Conservation (phyloP, 2,797 vertebrate species). For the Manis javanica region DNA sequence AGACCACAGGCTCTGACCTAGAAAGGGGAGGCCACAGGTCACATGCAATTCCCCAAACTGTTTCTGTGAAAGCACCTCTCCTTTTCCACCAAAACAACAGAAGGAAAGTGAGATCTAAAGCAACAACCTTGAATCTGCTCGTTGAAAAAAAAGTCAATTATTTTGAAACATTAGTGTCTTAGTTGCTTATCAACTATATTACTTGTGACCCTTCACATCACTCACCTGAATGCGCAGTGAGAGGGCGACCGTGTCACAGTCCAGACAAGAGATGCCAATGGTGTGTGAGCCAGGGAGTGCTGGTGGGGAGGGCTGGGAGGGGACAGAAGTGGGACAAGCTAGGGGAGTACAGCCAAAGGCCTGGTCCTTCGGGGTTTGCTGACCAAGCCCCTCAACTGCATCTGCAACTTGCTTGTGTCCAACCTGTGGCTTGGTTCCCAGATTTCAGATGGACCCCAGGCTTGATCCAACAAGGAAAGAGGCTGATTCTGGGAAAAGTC, state of each 20-base stretch:
- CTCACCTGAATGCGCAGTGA: neutral
- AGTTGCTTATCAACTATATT: neutral
- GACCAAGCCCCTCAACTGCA: neutral
- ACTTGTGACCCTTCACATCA: neutral
- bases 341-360: neutral
- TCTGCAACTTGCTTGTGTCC: neutral
- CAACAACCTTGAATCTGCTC: neutral
- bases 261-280: neutral
- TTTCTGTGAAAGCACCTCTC: neutral
- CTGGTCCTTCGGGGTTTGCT: neutral
- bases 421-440: fast-evolving
- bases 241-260: neutral
- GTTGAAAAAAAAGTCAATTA: neutral
- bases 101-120: neutral
- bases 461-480: neutral
- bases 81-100: neutral
- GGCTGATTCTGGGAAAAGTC: neutral
- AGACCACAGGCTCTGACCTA: neutral
- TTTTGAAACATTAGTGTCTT: neutral
- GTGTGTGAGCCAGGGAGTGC: neutral
- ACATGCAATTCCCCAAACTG: neutral
- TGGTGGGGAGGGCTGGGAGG: neutral
- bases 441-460: neutral
- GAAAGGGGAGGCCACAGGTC: neutral
- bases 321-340: no score